A percentile compares a stretch with the other conserved stretches of the same genome.
Evolutionary conservation across 2,797 vertebrate genomes (phyloP).

Genomic region (Lycodopsis pacificus): DNA sequence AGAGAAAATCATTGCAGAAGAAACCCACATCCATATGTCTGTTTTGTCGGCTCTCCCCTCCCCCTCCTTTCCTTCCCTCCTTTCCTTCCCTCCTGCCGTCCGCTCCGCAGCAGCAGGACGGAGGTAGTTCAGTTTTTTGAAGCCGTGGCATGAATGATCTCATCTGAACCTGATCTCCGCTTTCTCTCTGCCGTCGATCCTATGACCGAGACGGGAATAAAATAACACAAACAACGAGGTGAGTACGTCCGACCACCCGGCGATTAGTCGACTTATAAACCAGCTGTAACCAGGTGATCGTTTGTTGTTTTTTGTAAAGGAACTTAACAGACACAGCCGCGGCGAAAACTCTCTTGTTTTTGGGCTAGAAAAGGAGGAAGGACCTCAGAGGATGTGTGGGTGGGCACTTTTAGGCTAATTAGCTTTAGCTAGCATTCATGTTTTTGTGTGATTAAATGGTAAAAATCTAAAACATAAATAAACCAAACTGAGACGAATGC

Average conservation of each 20-base stretch:
- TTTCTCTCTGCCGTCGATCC: conserved; percentile 78
- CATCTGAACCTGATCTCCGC: conserved; percentile 82
- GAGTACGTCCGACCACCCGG: conserved; percentile 44
- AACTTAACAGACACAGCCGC: not conserved
- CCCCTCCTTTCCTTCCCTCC: conserved; percentile 64
- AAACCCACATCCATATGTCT: conserved; percentile 74
- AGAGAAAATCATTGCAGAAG: conserved; percentile 61
- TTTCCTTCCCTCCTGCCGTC: conserved; percentile 56
- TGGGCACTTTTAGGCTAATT: conserved; percentile 65
- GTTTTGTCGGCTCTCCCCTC: conserved; percentile 63
- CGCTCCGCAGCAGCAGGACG: conserved; percentile 66
- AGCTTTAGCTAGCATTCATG: conserved; percentile 33
- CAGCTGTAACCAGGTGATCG: too few relatives aligned
- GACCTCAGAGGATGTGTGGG: conserved; percentile 68
- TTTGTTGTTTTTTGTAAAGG: too few relatives aligned
- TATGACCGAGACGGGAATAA: conserved; percentile 82
- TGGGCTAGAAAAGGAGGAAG: conserved; percentile 66
- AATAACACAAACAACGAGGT: conserved; percentile 80
- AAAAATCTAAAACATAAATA: not conserved
- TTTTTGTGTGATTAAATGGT: not conserved
- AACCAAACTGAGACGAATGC: not conserved
- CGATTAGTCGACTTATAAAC: too few relatives aligned
- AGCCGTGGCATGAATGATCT: conserved; percentile 87
- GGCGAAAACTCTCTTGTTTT: conserved; percentile 10
- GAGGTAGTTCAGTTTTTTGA: conserved; percentile 77